Conservation (phyloP, 2,113 vertebrate genomes). For the Setophaga petechia region DNA sequence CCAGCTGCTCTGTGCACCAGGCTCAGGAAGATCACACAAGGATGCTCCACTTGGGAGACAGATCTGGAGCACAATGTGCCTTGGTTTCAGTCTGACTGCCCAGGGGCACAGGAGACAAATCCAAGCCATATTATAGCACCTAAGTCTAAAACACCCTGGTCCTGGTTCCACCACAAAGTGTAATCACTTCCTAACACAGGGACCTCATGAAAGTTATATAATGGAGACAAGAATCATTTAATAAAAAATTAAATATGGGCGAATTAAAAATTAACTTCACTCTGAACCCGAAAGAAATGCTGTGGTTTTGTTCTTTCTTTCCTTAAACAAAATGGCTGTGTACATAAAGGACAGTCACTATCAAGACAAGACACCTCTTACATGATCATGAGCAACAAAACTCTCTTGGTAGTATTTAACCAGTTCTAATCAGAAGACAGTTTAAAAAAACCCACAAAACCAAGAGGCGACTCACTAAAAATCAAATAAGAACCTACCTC, state of each 20-base stretch:
- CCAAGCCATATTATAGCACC: background rate
- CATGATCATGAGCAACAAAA: accelerated
- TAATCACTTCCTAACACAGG: accelerated
- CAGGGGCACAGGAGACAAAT: background rate
- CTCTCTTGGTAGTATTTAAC: background rate
- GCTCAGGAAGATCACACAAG: background rate
- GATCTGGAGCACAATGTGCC: background rate
- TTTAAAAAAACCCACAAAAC: background rate
- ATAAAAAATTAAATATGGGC: background rate
- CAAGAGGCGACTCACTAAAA: background rate
- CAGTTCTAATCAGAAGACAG: background rate
- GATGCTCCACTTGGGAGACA: accelerated
- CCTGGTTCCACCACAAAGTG: background rate
- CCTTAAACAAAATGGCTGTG: background rate
- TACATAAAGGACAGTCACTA: background rate
- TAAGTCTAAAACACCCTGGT: background rate
- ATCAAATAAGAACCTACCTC: background rate
- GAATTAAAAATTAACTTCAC: background rate
- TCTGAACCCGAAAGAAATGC: background rate
- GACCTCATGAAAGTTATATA: background rate
- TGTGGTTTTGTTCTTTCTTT: background rate
- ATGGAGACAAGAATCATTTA: background rate
- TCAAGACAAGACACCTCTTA: background rate
- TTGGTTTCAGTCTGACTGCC: background rate
- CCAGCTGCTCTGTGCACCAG: background rate